Base-by-base conservation (phyloP, 2,113 vertebrate genomes). In the Crocuta crocuta region DNA sequence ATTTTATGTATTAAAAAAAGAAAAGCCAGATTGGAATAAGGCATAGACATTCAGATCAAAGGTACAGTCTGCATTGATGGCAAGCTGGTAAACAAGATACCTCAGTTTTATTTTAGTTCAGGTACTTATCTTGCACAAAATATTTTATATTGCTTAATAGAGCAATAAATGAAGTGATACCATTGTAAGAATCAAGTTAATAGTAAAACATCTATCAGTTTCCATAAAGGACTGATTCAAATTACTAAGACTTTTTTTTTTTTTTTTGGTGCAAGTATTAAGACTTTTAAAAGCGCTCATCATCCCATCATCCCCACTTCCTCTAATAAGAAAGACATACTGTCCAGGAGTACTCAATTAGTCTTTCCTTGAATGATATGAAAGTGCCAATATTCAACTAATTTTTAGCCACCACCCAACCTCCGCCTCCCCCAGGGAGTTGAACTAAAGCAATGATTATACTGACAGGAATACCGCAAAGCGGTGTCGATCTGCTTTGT, bases 101-200 rank as follows among this genome's bases (percentile, higher is more conserved):
- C 73, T 80, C 82, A 4, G 4, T 45, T 88, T 95, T 91, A 0
- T 39, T 97, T 97, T 93, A 61, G 80, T 89, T 96, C 70, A 83
- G 7, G 43, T 74, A 35, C 13, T 97, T 97, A 81, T 84, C 98
- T 94, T 97, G 73, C 68, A 95, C 48, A 98, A 95, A 97, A 96
- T 89, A 92, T 39, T 96, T 88, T 68, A 84, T 82, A 92, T 3
- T 96, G 48, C 50, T 94, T 96, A 45, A 88, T 17, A 94, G 50
- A 79, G 74, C 89, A 98, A 91, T 83, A 97, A 96, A 96, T 33
- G 1, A 89, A 98, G 86, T 4, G 28, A 73, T 83, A 98, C 45
- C 89, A 92, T 86, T 97, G 86, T 95, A 94, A 97, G 94, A 95
- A 98, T 96, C 92, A 58, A 90, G 98, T 97, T 98, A 96, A 85